Evolutionary conservation across 2,888 invertebrate genomes (phyloP).

Genomic region (Julus scandinavius): DNA sequence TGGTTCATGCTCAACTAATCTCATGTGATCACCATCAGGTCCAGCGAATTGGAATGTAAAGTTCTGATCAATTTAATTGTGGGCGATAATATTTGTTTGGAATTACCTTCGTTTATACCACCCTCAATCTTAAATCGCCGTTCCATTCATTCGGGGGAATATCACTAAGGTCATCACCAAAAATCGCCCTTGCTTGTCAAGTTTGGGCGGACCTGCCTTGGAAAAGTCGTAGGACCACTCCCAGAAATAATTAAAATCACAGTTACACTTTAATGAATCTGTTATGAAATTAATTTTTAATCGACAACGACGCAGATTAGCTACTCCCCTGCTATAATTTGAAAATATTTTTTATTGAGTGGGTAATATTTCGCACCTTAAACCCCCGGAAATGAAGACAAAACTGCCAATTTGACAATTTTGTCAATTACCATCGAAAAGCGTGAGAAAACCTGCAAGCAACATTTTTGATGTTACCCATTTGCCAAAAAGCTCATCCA

Average conservation of each 20-base stretch:
- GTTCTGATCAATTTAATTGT: background rate
- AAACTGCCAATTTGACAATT: too few species aligned
- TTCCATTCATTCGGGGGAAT: background rate
- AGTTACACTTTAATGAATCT: background rate
- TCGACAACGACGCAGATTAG: background rate
- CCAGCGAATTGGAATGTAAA: background rate
- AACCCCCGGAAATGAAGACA: too few species aligned
- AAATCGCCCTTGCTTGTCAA: conserved; percentile 21
- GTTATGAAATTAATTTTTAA: conserved; percentile 7
- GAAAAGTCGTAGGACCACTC: background rate
- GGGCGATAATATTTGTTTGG: background rate
- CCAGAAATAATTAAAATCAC: background rate
- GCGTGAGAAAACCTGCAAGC: background rate
- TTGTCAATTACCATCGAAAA: too few species aligned
- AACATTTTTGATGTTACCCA: conserved; percentile 4
- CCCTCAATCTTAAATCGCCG: background rate
- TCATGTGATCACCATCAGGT: background rate
- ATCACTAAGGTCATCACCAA: background rate
- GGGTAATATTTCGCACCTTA: too few species aligned
- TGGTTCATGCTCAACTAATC: background rate
- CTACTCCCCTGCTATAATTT: too few species aligned
- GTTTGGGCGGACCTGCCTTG: conserved; percentile 1
- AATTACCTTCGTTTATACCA: background rate
- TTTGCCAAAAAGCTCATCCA: conserved; percentile 12
- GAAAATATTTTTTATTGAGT: too few species aligned